Conservation (phyloP, 2,113 vertebrate species). For the Thunnus maccoyii region DNA sequence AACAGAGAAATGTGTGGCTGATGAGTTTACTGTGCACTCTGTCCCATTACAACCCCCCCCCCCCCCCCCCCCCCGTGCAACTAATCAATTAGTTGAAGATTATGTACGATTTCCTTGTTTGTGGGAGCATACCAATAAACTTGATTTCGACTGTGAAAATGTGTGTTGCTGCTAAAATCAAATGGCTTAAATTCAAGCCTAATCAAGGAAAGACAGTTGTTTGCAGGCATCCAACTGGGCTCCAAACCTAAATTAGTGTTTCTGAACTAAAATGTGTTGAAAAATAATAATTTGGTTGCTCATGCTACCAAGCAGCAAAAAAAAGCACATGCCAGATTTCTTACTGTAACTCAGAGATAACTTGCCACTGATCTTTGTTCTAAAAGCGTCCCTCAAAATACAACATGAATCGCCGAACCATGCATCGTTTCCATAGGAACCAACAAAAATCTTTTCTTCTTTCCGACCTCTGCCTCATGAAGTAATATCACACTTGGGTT, state of each 20-base stretch:
- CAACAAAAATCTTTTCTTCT: slow-evolving; percentile 27
- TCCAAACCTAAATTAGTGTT: not conserved
- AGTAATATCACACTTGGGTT: slow-evolving; percentile 61
- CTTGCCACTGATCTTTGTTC: slow-evolving; percentile 20
- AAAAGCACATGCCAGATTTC: slow-evolving; percentile 1
- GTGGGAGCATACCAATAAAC: not conserved
- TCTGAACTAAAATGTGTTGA: not conserved
- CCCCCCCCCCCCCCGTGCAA: no score
- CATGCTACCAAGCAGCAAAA: not conserved
- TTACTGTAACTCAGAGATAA: not conserved
- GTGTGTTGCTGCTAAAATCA: not conserved
- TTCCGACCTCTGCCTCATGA: slow-evolving; percentile 41
- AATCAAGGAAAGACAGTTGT: not conserved
- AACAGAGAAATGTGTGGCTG: no score
- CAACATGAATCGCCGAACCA: slow-evolving; percentile 10
- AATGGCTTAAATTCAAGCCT: not conserved
- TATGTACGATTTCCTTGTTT: not conserved
- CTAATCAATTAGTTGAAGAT: no score
- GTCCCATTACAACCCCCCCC: no score
- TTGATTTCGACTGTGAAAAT: not conserved
- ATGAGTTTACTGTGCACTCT: no score
- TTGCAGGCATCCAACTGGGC: not conserved
- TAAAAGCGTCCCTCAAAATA: slow-evolving; percentile 23
- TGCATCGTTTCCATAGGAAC: slow-evolving; percentile 69
- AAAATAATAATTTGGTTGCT: not conserved